Base-by-base conservation (phyloP, 2,797 vertebrate species). In the Notolabrus celidotus region DNA sequence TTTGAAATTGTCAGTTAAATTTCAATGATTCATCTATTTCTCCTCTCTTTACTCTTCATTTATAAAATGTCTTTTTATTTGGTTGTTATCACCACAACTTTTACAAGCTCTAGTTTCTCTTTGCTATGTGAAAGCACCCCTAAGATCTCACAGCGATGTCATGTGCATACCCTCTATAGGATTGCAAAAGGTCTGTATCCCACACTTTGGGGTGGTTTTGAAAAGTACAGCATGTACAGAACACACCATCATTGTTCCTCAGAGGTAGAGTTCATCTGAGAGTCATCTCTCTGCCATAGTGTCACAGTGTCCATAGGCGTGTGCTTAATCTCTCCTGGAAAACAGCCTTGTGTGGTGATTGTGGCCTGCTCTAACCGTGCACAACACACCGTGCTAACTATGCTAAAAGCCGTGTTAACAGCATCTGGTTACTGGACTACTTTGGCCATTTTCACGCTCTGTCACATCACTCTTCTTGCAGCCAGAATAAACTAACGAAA, bases 211-310 rank as follows among this genome's bases (percentile, higher is more conserved):
- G 60, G 58, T 14, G 46, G 50, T 71, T 85, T 74, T 52, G 45
- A 74, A 80, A 83, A 78, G 77, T 65, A 80, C 80, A 80, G 20
- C 43, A 71, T 70, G 64, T 85, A 61, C 74, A 72, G 66, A 83
- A 67, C 71, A 82, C 64, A 33, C 23, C 59, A 61, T 65, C 63
- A 67, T 74, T 86, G 75, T 82, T 80, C 64, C 29, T 76, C 70
- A 64, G 71, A 84, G 50, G 25, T 56, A 39, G 47, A 70, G 67
- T 79, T 87, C 43, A 71, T 65, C 46, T 36, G 47, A 68, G 51
- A 72, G 64, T 80, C 64, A 63, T 78, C 60, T 45, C 15, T 77
- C 75, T 59, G 55, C 17, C 52, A 52, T 36, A 58, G 59, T 78
- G 67, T 71, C 75, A 60, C 45, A 42, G 52, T 63, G 45, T 78